A percentile compares a stretch with the other conserved stretches of the same genome.
phyloP scores from a whole-genome alignment of 2,113 vertebrate genomes.

The Scartelaos histophorus region DNA sequence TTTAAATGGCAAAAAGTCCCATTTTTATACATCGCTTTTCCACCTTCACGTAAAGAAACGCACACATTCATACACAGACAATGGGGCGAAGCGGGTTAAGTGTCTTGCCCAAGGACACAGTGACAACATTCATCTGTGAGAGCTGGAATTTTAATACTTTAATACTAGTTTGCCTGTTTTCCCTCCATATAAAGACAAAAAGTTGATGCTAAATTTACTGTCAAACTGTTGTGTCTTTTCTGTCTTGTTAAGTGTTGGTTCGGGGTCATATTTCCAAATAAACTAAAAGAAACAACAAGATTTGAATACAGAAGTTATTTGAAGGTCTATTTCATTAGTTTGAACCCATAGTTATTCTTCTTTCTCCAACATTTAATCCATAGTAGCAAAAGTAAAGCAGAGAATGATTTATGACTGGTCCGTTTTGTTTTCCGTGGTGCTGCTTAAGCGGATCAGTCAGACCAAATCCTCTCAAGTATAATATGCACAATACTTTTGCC shows the following conservation, averaged over 20 bases:
- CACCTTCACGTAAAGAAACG: too few relatives aligned
- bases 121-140: too few relatives aligned
- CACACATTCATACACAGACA: too few relatives aligned
- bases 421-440: constrained; percentile 18
- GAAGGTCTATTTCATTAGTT: constrained; percentile 30
- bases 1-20: too few relatives aligned
- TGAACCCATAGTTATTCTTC: constrained; percentile 22
- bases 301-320: constrained; percentile 18
- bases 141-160: too few relatives aligned
- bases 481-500: constrained; percentile 8
- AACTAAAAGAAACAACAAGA: not conserved
- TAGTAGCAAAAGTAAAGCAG: constrained; percentile 29
- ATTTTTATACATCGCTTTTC: too few relatives aligned
- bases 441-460: constrained; percentile 10
- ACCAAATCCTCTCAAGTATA: constrained; percentile 7
- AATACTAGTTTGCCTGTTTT: too few relatives aligned
- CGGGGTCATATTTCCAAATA: not conserved
- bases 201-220: not conserved
- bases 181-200: too few relatives aligned
- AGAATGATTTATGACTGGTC: constrained; percentile 16
- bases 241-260: too few relatives aligned
- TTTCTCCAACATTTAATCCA: constrained; percentile 28
- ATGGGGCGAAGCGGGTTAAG: too few relatives aligned
- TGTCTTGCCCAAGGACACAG: too few relatives aligned
- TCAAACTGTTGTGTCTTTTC: too few relatives aligned